phyloP scores from a whole-genome alignment of 2,797 vertebrate genomes.

The Manis javanica region DNA sequence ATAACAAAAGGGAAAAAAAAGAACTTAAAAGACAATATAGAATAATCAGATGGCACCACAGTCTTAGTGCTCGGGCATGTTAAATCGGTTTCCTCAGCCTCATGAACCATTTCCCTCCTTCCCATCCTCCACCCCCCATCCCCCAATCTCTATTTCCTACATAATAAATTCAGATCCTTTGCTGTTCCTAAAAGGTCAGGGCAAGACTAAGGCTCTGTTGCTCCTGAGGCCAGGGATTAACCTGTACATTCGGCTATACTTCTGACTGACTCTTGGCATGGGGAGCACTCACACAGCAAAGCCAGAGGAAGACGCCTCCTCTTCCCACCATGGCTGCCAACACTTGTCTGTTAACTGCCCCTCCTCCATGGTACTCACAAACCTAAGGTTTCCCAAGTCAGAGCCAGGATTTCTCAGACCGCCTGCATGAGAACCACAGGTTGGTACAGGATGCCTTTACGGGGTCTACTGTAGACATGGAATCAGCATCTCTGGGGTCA shows the following conservation, averaged over 20 bases:
- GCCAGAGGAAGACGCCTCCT: neutral
- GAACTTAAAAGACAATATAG: neutral
- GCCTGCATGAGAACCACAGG: fast-evolving
- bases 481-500: neutral
- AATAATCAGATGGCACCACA: neutral
- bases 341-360: neutral
- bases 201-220: neutral
- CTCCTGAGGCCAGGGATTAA: too few species aligned
- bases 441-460: neutral
- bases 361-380: neutral
- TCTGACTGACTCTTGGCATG: neutral
- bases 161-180: neutral
- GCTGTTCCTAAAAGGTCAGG: neutral
- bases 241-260: neutral
- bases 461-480: fast-evolving
- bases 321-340: neutral
- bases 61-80: neutral
- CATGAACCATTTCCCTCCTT: neutral
- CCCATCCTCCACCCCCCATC: neutral
- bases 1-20: neutral
- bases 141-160: neutral
- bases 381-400: neutral
- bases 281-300: neutral
- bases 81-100: neutral
- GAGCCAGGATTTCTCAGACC: neutral